Evolutionary conservation across 37 sponge, comb jelly and placozoan genomes (phyloP), one percentile per base, ranked within the genome.

Genomic region (Bolinopsis microptera): DNA sequence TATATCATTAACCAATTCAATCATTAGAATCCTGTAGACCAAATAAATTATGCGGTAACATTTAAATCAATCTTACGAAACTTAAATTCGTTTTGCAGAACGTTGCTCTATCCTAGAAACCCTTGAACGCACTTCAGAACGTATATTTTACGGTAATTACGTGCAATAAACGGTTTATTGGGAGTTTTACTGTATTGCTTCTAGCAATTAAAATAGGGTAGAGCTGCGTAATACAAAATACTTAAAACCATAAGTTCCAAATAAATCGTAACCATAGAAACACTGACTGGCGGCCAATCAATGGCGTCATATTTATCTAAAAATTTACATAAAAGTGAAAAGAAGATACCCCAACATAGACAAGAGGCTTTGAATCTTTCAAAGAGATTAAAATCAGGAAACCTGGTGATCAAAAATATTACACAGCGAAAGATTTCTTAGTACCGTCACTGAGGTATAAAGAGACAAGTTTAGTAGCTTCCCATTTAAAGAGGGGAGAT

Each of bases 361-460:
- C n/a, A n/a, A n/a, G n/a, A n/a, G n/a, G n/a, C n/a, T n/a, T n/a
- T n/a, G n/a, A n/a, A n/a, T n/a, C n/a, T n/a, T n/a, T n/a, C n/a
- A n/a, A n/a, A n/a, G n/a, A n/a, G n/a, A n/a, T n/a, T n/a, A n/a
- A n/a, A n/a, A n/a, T n/a, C n/a, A n/a, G n/a, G n/a, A n/a, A n/a
- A n/a, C n/a, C n/a, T n/a, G 68, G 18, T 67, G 74, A 30, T 72
- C 31, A 72, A 72, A 30, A 72, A 72, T 21, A 24, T 48, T 86
- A 86, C 41, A 86, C 61, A 26, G 61, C 90, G 36, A 86, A 86
- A 86, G 90, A 86, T 86, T 86, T 86, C 90, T 86, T 86, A 18
- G 90, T 86, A 5, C 61, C 61, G 48, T 86, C 90, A 24, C 8
- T 24, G 5, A 41, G 25, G 39, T 86, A 39, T 48, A 86, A 86